A percentile compares a stretch with the other conserved stretches of the same genome.
Conservation (phyloP, 1,140 invertebrate genomes). For the Callitettix versicolor region DNA sequence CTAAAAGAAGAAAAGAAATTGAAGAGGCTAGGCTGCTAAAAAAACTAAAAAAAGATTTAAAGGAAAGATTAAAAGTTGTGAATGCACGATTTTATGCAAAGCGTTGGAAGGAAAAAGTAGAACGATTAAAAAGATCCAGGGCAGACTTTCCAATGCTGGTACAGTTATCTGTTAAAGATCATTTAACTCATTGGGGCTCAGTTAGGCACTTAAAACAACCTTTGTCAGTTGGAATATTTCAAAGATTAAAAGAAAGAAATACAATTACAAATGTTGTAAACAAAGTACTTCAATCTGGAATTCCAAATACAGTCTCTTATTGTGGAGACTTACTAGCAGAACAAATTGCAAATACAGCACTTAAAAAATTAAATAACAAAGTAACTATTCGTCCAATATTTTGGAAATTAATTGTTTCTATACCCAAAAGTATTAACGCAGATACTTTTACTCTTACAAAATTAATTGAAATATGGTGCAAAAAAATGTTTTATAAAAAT, state of each 20-base stretch:
- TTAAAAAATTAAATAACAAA: neutral
- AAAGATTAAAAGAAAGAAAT: conserved; percentile 13
- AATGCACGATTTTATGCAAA: conserved; percentile 17
- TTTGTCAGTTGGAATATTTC: neutral
- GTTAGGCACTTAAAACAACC: neutral
- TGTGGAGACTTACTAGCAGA: conserved; percentile 12
- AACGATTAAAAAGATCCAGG: conserved; percentile 12
- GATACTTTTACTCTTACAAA: conserved; percentile 3
- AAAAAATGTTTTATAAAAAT: conserved; percentile 11
- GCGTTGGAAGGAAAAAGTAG: conserved; percentile 18
- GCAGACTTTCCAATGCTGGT: conserved; percentile 7
- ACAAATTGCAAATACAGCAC: neutral
- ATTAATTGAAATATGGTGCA: conserved; percentile 15
- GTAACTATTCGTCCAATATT: neutral
- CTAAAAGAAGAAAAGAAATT: conserved; percentile 2
- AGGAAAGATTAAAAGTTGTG: conserved; percentile 18
- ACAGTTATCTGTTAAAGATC: conserved; percentile 13
- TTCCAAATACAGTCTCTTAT: conserved; percentile 9
- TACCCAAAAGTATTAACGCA: conserved; percentile 8
- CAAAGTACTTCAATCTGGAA: conserved; percentile 10
- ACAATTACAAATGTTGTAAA: conserved; percentile 10
- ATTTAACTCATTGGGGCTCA: conserved; percentile 19
- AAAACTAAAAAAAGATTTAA: conserved; percentile 19
- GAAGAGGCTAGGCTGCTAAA: neutral
- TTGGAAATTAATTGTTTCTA: conserved; percentile 18